A percentile compares a stretch with the other conserved stretches of the same genome.
phyloP scores from a whole-genome alignment of 2,797 vertebrate genomes.

The Triplophysa yarkandensis region DNA sequence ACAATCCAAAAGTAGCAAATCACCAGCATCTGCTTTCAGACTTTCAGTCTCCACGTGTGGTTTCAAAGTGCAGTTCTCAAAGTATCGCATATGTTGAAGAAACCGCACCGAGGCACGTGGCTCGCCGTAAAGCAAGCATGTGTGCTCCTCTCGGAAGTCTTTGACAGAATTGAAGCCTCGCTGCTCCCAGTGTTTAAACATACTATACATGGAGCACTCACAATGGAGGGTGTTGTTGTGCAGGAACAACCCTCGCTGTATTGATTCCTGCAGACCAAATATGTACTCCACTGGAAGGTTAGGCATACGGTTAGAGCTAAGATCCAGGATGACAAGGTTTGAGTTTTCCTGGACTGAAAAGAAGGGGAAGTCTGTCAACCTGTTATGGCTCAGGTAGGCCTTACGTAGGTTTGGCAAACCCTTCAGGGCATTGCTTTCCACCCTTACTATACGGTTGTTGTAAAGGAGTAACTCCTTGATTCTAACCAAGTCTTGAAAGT shows the following conservation, averaged over 20 bases:
- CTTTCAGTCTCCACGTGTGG: conserved; percentile 55
- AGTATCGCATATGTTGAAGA: conserved; percentile 78
- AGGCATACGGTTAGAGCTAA: conserved; percentile 87
- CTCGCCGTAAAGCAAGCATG: conserved; percentile 78
- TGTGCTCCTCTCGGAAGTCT: conserved; percentile 81
- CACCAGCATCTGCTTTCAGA: conserved; percentile 68
- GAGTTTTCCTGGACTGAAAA: conserved; percentile 76
- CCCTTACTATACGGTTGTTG: conserved; percentile 80
- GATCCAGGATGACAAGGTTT: conserved; percentile 82
- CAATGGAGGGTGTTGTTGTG: conserved; percentile 92
- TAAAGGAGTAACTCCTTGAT: conserved; percentile 88
- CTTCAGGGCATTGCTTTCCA: conserved; percentile 79
- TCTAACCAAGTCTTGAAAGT: conserved; percentile 78
- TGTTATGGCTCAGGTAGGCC: conserved; percentile 90
- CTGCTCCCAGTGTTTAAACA: conserved; percentile 83
- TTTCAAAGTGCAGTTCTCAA: conserved; percentile 79
- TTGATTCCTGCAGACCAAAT: conserved; percentile 67
- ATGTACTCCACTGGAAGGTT: conserved; percentile 79
- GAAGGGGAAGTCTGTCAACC: conserved; percentile 87
- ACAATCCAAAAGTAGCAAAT: conserved; percentile 77
- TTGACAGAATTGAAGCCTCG: conserved; percentile 76
- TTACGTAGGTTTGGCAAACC: conserved; percentile 75
- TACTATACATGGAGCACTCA: conserved; percentile 81
- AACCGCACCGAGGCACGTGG: conserved; percentile 77
- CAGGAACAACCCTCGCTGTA: conserved; percentile 87